phyloP scores from a whole-genome alignment of 2,888 invertebrate genomes.

The Muschampia plurimacula region DNA sequence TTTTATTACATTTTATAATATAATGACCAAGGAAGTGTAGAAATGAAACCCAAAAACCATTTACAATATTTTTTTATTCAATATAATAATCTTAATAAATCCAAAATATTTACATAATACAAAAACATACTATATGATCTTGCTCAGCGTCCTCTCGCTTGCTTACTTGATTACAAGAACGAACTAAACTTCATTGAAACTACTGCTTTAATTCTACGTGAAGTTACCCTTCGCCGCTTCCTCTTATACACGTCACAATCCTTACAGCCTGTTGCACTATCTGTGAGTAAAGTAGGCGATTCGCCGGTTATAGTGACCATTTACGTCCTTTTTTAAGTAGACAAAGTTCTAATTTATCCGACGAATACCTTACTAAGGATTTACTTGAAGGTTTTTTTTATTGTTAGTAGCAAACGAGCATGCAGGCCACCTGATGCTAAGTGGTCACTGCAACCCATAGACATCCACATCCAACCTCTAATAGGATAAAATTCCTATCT shows the following conservation, averaged over 20 bases:
- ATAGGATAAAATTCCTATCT: no score
- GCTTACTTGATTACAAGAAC: constrained; percentile 46
- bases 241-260: constrained; percentile 11
- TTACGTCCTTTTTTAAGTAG: no score
- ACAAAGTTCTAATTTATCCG: no score
- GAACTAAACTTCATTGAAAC: constrained; percentile 42
- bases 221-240: constrained; percentile 45
- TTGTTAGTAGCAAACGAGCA: no score
- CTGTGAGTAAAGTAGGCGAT: background rate
- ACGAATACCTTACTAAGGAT: no score
- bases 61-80: constrained; percentile 86
- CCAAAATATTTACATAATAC: constrained; percentile 86
- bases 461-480: no score
- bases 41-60: constrained; percentile 71
- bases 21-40: background rate
- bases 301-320: no score
- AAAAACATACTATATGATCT: constrained; percentile 83
- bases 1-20: no score
- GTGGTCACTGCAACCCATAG: no score
- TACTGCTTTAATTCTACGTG: constrained; percentile 47
- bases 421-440: no score
- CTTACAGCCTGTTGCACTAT: background rate
- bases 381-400: no score
- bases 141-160: constrained; percentile 69
- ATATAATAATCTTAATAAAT: constrained; percentile 87